Base-by-base conservation (phyloP, 2,797 vertebrate genomes). In the Petrocephalus schoutedeni region DNA sequence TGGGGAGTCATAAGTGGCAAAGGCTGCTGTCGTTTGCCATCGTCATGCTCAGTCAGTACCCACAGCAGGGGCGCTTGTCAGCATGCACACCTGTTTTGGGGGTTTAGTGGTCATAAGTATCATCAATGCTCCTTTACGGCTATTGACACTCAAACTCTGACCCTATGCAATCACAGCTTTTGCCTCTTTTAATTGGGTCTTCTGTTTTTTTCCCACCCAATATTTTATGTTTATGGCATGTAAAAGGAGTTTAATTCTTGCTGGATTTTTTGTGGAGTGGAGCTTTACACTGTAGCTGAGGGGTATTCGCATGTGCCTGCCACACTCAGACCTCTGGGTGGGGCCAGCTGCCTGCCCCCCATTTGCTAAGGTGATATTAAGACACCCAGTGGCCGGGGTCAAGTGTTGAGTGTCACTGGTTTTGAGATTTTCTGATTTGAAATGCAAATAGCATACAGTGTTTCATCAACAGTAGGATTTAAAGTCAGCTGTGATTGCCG, bases 41-140 rank as follows among this genome's bases (percentile, higher is more conserved):
- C 41, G 21, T 88, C 89, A 87, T 88, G 77, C 4, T 92, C 91
- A 93, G 83, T 91, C 89, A 2, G 54, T 77, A 53, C 71, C 61
- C 54, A 5, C 41, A 28, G 28, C 87, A 87, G 57, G 82, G 88
- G 91, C 6, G 90, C 89, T 93, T 95, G 94, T 92, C 93, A 94
- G 95, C 93, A 95, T 95, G 96, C 83, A 89, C 90, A 59, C 88
- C 92, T 86, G 93, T 90, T 89, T 89, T 91, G 91, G 83, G 89
- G 88, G 95, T 93, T 96, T 95, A 96, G 90, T n/a, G 28, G 93
- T 92, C 95, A 95, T 94, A 95, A 95, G 12, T 87, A 80, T 14
- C 19, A 59, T 53, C 54, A 84, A 84, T 84, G 10, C 10, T 84
- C 49, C 54, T 84, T 84, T 84, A 84, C 53, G 53, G n/a, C 80